Base-by-base conservation (phyloP, 2,888 invertebrate species). In the Tenthredo notha region DNA sequence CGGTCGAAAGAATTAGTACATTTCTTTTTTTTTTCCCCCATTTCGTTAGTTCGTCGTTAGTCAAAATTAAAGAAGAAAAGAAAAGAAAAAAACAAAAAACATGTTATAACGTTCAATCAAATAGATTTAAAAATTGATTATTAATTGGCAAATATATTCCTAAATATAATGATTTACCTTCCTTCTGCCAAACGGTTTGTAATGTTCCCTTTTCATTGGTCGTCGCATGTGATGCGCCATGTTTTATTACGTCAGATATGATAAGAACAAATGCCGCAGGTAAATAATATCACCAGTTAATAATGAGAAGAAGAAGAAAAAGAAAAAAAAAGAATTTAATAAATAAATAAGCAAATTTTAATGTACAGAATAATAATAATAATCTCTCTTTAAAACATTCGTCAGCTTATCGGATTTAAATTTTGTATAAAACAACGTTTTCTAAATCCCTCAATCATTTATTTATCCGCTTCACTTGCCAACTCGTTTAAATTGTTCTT, bases 121-220 rank as follows among this genome's bases (percentile, higher is more conserved):
- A 47, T 12, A 47, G 12, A 47, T 47, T 47, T 47, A 3, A 3
- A 15, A 47, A 47, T 47, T 47, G 3, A 47, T 47, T 47, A 47
- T 47, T 47, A 47, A 47, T 47, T 47, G 47, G 47, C 47, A 47
- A 25, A 21, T 40, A 21, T 18, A 10, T n/a, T n/a, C 33, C 29
- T 25, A 10, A 4, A 61, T 25, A 47, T 40, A 29, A 67, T 40
- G 37, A 29, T 83, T 91, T 91, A 93, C 93, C 93, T 92, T 92
- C 87, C 93, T 92, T 82, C 90, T 90, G 86, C 93, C 93, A 84
- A 93, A 93, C 80, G 93, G 91, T 86, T 93, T 93, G 89, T 93
- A 93, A 84, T 90, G 91, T 83, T 92, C 92, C 75, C 91, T 90
- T 82, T 90, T 92, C 88, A 88, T 88, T 15, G 92, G 92, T 72